Evolutionary conservation across 1,140 invertebrate species (phyloP).

Genomic region (Grapholita molesta): DNA sequence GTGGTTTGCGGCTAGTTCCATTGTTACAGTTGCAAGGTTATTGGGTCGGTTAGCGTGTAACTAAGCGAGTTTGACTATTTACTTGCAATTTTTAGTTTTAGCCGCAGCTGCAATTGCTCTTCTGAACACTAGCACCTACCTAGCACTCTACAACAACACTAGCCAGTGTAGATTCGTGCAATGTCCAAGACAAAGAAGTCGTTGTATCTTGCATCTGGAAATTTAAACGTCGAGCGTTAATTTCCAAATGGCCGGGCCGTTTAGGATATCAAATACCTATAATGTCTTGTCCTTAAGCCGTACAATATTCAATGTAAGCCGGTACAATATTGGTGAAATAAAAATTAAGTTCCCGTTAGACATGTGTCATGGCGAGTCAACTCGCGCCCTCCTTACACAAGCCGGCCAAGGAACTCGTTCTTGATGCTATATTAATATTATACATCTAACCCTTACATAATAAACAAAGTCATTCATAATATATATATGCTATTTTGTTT

Average conservation of each 20-base stretch:
- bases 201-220: no score
- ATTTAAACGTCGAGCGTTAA: no score
- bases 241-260: no score
- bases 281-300: not conserved
- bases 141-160: no score
- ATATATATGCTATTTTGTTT: not conserved
- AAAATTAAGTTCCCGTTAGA: conserved; percentile 70
- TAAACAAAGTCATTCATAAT: not conserved
- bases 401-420: conserved; percentile 68
- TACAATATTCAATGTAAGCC: conserved; percentile 18
- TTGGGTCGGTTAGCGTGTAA: conserved; percentile 9
- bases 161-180: no score
- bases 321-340: conserved; percentile 38
- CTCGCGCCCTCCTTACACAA: conserved; percentile 67
- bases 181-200: no score
- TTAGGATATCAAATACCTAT: no score
- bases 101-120: not conserved
- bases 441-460: conserved; percentile 51
- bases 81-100: conserved; percentile 48
- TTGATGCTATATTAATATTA: conserved; percentile 29
- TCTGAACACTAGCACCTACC: no score
- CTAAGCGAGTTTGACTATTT: not conserved
- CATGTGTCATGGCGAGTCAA: conserved; percentile 70
- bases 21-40: conserved; percentile 15
- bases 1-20: conserved; percentile 10